Base-by-base conservation (phyloP, 1,140 invertebrate genomes). In the Hycleus cichorii region DNA sequence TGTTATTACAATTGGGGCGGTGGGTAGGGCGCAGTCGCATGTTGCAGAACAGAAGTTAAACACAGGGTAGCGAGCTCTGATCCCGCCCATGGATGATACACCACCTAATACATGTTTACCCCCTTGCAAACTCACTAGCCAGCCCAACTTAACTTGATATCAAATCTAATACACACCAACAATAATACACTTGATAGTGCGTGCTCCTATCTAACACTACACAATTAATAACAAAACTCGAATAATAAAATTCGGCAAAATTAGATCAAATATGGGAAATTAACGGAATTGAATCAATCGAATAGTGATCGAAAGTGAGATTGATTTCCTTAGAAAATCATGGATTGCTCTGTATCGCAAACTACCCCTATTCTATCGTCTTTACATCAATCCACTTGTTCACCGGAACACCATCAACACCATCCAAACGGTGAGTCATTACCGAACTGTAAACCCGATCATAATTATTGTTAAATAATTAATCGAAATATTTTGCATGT, bases 61-160 rank as follows among this genome's bases (percentile, higher is more conserved):
- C 66, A 71, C 69, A 66, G 70, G 70, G 68, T 69, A 64, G 69
- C 70, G 66, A 69, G 63, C 47, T 69, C 66, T 70, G 69, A 72
- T 72, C 70, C 70, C 70, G 70, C 70, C 70, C 67, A 67, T 64
- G 62, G 65, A 67, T 67, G 58, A 67, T 54, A 62, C 57, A 60
- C 57, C 55, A 62, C 52, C 57, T 49, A 57, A 55, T 55, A 47
- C 47, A 57, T 49, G 47, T 49, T n/a, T 47, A 55, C 55, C 54
- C 18, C 54, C 45, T 51, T 46, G 40, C 39, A 42, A 42, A 32
- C 32, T 32, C 32, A 32, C 32, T 32, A 3, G 32, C 32, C 32
- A 32, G 4, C 32, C 32, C 1, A 32, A 32, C 32, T 32, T 32
- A 32, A 32, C 32, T 32, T 32, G 32, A 32, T 32, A 32, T 32